Conservation (phyloP, 2,888 invertebrate species). For the Sympetrum striolatum region DNA sequence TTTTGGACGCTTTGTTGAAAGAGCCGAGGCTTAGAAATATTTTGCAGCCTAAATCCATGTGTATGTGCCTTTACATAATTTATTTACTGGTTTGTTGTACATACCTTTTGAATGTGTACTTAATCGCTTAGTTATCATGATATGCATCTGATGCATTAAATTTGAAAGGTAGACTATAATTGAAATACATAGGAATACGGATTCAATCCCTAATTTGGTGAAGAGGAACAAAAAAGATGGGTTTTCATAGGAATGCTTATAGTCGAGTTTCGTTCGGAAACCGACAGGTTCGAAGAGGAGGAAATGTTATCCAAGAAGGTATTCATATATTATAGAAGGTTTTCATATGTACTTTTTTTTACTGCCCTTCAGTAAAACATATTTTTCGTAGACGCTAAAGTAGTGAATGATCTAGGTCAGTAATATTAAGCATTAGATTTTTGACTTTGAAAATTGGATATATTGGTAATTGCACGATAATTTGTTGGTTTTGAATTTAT, state of each 20-base stretch:
- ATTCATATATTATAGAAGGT: neutral
- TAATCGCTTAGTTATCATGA: neutral
- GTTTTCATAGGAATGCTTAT: conserved; percentile 59
- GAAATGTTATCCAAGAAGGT: neutral
- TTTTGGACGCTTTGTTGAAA: neutral
- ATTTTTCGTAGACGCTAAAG: too few relatives aligned
- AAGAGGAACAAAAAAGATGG: neutral
- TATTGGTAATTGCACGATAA: too few relatives aligned
- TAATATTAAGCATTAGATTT: too few relatives aligned
- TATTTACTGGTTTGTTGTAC: conserved; percentile 2
- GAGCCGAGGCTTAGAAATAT: neutral
- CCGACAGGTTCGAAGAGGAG: conserved; percentile 45
- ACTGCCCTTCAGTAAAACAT: too few relatives aligned
- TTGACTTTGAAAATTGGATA: too few relatives aligned
- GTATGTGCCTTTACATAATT: conserved; percentile 12
- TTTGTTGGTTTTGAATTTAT: too few relatives aligned
- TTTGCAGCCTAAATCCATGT: neutral
- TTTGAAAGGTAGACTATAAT: neutral
- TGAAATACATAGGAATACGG: neutral
- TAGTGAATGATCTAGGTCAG: too few relatives aligned
- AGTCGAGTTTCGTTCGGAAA: conserved; percentile 57
- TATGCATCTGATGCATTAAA: conserved; percentile 1
- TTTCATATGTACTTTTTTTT: neutral
- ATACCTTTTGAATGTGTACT: neutral
- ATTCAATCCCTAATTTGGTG: neutral